Evolutionary conservation across 2,888 invertebrate genomes (phyloP).

Genomic region (Leptinotarsa juncta): DNA sequence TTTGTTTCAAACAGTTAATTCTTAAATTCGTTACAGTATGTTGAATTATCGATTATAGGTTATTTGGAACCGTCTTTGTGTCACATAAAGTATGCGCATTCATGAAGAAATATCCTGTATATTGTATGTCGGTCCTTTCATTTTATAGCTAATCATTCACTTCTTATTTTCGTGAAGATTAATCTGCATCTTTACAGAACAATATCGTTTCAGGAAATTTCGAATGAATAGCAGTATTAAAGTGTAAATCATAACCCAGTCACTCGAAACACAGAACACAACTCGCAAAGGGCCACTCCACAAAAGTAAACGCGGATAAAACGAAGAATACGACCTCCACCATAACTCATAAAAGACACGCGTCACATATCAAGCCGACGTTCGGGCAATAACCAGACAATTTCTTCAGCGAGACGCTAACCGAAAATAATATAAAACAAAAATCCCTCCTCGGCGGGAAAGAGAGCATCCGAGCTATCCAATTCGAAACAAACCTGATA

Average conservation of each 20-base stretch:
- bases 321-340: neutral
- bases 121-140: too few relatives aligned
- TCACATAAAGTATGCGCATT: too few relatives aligned
- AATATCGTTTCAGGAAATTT: too few relatives aligned
- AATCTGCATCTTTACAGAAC: too few relatives aligned
- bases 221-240: neutral
- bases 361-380: conserved; percentile 22
- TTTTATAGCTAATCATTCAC: too few relatives aligned
- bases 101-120: too few relatives aligned
- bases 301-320: conserved; percentile 7
- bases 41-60: too few relatives aligned
- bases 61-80: too few relatives aligned
- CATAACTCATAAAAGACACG: conserved; percentile 26
- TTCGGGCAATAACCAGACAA: conserved; percentile 22
- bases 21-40: too few relatives aligned
- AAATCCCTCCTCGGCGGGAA: conserved; percentile 24
- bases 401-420: conserved; percentile 17
- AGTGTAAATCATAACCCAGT: conserved; percentile 3
- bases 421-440: conserved; percentile 27
- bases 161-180: too few relatives aligned
- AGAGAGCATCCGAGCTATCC: conserved; percentile 47
- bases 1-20: too few relatives aligned
- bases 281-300: conserved; percentile 11
- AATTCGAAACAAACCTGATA: conserved; percentile 59
- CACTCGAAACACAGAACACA: neutral